phyloP scores from a whole-genome alignment of 2,888 invertebrate genomes.

The Agrypnus murinus region DNA sequence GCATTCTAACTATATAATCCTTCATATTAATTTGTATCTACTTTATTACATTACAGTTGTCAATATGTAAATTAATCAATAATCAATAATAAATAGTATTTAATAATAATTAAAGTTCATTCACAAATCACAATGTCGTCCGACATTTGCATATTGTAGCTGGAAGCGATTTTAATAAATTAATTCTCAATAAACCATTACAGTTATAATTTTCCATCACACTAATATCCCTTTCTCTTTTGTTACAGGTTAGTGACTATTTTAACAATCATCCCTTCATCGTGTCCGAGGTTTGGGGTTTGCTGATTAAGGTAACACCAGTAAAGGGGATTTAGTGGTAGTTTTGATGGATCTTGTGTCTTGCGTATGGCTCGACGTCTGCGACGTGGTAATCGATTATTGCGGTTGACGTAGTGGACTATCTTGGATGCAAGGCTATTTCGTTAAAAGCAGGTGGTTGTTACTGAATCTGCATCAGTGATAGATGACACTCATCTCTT shows the following conservation, averaged over 20 bases:
- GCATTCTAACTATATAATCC: too few species aligned
- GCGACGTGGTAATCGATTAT: constrained; percentile 54
- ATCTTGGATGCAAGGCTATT: constrained; percentile 40
- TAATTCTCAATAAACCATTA: neutral
- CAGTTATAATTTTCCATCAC: neutral
- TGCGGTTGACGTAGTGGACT: constrained; percentile 55
- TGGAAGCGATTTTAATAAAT: too few species aligned
- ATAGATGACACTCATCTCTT: constrained; percentile 55
- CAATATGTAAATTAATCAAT: neutral
- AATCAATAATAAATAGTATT: neutral
- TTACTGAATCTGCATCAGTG: constrained; percentile 51
- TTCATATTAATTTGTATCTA: neutral
- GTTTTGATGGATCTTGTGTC: constrained; percentile 37
- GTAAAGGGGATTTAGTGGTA: constrained; percentile 23
- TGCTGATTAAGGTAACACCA: constrained; percentile 11
- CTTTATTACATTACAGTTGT: neutral
- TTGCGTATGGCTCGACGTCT: constrained; percentile 12
- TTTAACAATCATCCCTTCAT: neutral
- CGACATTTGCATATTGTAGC: too few species aligned
- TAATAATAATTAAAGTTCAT: neutral
- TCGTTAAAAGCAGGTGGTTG: constrained; percentile 56
- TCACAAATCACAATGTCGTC: too few species aligned
- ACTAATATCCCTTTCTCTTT: constrained; percentile 20
- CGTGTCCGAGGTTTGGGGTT: constrained; percentile 1
- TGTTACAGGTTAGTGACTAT: constrained; percentile 36